Base-by-base conservation (phyloP, 1,140 invertebrate genomes). In the Drosophila sulfurigaster region DNA sequence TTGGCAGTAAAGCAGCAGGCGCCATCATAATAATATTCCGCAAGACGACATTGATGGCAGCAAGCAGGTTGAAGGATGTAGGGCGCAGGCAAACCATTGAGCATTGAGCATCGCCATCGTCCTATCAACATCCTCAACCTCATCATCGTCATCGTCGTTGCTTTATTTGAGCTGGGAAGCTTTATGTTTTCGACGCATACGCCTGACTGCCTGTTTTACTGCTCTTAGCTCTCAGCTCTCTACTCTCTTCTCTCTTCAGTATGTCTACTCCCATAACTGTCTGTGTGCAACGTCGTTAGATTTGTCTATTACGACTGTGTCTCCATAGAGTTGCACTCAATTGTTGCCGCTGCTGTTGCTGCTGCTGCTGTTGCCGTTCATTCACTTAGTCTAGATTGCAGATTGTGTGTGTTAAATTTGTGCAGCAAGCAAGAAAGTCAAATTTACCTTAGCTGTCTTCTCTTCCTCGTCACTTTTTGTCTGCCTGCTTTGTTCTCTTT, bases 21-120 rank as follows among this genome's bases (percentile, higher is more conserved):
- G 83, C 83, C 83, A 82, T 87, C 85, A 89, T 89, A 89, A 89
- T 89, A 88, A 89, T 89, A 89, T 89, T 89, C 75, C 85, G 57
- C 67, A 81, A 71, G 82, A 78, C 66, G 80, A 70, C 72, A 74
- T 62, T 66, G 81, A 80, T 82, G 81, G 73, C 35, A 59, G 73
- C 35, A 59, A 72, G 74, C 74, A 46, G 70, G 49, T 54, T 78
- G 35, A 54, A 71, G 68, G 35, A 57, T 69, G 43, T 45, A 60
- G 52, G 16, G 45, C 46, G 49, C 57, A 46, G 56, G 60, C 49
- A 78, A 57, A 28, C 35, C 51, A 57, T 68, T 71, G 54, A 70
- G 52, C 62, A 59, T 13, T 16, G 28, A 30, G 11, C 49, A 64
- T 49, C 25, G 54, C 4, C 69, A 58, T 43, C 54, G 41, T 7